Conservation (phyloP, 2,113 vertebrate species). For the Apus apus region DNA sequence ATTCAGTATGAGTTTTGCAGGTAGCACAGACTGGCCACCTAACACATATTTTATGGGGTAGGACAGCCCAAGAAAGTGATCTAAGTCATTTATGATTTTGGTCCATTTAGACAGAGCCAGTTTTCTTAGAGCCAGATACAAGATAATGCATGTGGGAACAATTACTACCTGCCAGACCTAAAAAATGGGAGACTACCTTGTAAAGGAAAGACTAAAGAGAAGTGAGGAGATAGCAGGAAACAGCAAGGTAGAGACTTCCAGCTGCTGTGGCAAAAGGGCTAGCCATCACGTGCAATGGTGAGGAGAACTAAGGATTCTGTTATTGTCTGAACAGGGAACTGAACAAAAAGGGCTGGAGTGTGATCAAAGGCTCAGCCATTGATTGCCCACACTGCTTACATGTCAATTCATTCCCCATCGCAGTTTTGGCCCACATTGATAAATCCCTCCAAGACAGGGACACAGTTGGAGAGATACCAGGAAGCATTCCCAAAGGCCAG, state of each 20-base stretch:
- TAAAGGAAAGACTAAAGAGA: not conserved
- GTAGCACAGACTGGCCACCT: not conserved
- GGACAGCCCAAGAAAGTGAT: not conserved
- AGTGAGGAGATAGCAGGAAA: not conserved
- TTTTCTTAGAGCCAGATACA: not conserved
- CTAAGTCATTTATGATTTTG: not conserved
- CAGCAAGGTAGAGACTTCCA: not conserved
- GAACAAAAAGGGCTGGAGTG: not conserved
- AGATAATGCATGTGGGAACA: not conserved
- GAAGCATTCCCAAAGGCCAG: not conserved
- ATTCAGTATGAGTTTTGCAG: not conserved
- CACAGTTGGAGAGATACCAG: not conserved
- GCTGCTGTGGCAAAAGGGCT: not conserved
- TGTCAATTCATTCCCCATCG: not conserved
- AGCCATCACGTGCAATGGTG: not conserved
- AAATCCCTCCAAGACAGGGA: not conserved
- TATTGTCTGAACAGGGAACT: not conserved
- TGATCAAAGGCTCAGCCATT: not conserved
- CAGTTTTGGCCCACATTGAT: not conserved
- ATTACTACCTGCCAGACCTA: not conserved
- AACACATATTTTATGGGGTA: not conserved
- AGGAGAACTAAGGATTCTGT: not conserved
- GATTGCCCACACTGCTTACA: fast-evolving
- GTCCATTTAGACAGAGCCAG: not conserved
- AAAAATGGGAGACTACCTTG: not conserved